phyloP scores from a whole-genome alignment of 2,113 vertebrate species.

The Stigmatopora nigra region DNA sequence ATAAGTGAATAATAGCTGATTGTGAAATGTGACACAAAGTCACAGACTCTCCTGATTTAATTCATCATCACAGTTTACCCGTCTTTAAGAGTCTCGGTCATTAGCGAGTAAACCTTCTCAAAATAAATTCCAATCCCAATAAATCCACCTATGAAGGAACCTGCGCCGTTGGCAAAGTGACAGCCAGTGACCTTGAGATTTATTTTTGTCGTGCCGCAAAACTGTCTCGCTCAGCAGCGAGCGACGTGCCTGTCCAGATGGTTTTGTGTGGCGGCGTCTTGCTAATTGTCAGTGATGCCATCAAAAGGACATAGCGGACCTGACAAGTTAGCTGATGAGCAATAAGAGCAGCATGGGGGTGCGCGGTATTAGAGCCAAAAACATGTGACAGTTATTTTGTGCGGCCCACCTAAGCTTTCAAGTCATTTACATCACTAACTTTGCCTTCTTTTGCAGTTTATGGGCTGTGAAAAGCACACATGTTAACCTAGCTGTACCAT shows the following conservation, averaged over 20 bases:
- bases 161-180: constrained; percentile 68
- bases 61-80: constrained; percentile 41
- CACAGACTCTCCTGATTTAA: constrained; percentile 37
- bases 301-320: constrained; percentile 72
- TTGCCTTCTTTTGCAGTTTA: constrained; percentile 34
- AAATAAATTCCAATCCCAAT: constrained; percentile 61
- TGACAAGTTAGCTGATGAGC: constrained; percentile 75
- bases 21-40: constrained; percentile 3
- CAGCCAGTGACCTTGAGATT: constrained; percentile 73
- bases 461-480: background rate
- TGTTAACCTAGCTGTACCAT: background rate
- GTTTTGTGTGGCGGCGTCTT: constrained; percentile 75
- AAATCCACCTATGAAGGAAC: constrained; percentile 63
- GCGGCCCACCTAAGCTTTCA: constrained; percentile 54
- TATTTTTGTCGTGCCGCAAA: constrained; percentile 71
- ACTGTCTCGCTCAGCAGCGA: constrained; percentile 70
- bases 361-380: constrained; percentile 54
- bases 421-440: constrained; percentile 31
- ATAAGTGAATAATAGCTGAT: background rate
- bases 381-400: constrained; percentile 55
- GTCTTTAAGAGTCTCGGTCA: constrained; percentile 34
- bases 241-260: constrained; percentile 74
- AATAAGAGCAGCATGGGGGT: constrained; percentile 59
- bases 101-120: constrained; percentile 60
- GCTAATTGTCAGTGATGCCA: constrained; percentile 79